Percentiles rank a stretch among this genome's conserved stretches.
These are phyloP conservation scores for Leucania comma DNA, from an alignment of 2,888 invertebrate genomes.

Conservation along the genomic window DNA sequence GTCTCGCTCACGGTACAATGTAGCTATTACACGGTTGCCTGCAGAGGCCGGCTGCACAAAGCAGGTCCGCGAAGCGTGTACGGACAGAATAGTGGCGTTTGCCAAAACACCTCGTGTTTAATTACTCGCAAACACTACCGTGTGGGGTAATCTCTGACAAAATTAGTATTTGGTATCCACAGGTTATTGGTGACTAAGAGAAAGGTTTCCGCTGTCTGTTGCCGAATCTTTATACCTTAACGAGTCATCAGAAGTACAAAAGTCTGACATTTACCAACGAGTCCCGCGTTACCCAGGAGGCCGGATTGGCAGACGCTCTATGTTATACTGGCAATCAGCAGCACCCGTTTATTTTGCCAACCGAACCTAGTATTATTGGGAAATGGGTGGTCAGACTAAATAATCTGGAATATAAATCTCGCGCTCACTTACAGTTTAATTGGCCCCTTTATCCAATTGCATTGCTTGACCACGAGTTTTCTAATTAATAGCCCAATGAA, in stretches of 20 bases:
- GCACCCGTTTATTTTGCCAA: neutral
- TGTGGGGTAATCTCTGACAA: neutral
- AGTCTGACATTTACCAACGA: neutral
- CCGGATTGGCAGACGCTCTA: neutral
- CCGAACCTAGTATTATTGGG: neutral
- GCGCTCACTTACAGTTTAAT: neutral
- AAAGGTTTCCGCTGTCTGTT: neutral
- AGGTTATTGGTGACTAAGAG: neutral
- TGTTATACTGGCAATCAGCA: neutral
- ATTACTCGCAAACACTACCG: constrained; percentile 22
- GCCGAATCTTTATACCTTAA: neutral
- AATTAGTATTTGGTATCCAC: neutral
- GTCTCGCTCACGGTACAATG: constrained; percentile 22
- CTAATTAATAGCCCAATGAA: neutral
- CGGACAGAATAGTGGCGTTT: neutral
- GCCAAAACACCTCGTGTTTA: constrained; percentile 23
- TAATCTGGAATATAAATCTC: neutral
- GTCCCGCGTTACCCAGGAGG: neutral
- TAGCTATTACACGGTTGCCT: constrained; percentile 22
- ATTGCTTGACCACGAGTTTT: neutral
- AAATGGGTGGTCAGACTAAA: neutral
- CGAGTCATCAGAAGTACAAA: neutral
- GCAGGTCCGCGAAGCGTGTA: constrained; percentile 12
- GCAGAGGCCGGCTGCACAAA: constrained; percentile 30
- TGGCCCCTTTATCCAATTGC: neutral